phyloP scores from a whole-genome alignment of 1,140 invertebrate species.

The Chironomus tepperi region DNA sequence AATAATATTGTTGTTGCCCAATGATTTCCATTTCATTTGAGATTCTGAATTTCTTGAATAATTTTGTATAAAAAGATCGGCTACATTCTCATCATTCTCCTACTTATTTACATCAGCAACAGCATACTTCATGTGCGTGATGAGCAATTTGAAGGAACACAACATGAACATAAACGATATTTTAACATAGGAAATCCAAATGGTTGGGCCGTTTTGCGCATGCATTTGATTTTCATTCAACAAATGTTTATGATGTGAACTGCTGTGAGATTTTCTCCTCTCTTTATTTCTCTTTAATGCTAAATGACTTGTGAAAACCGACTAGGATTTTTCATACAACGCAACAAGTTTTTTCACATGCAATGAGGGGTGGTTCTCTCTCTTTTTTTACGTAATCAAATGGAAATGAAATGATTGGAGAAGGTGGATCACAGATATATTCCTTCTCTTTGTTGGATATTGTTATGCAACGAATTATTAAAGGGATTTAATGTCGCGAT shows the following conservation, averaged over 20 bases:
- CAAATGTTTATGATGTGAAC: background rate
- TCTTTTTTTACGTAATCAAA: background rate
- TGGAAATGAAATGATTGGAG: background rate
- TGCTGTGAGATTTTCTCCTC: background rate
- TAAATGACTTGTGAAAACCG: background rate
- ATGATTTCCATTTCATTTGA: background rate
- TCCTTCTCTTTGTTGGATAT: background rate
- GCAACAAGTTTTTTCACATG: background rate
- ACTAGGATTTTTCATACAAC: background rate
- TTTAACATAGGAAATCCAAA: too few relatives aligned
- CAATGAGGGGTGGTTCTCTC: background rate
- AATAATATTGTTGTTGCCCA: background rate
- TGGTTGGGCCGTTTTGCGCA: background rate
- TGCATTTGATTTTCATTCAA: background rate
- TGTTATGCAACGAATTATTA: too few relatives aligned
- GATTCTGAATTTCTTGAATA: conserved; percentile 1
- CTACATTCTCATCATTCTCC: too few relatives aligned
- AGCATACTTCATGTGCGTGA: too few relatives aligned
- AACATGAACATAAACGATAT: too few relatives aligned
- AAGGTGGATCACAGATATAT: background rate
- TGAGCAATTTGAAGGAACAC: too few relatives aligned
- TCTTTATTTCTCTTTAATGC: background rate
- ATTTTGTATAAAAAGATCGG: conserved; percentile 7
- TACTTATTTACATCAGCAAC: too few relatives aligned
- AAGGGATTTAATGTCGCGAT: too few relatives aligned